Conservation (phyloP, 1,140 invertebrate species). For the Panagrolaimus sp. region DNA sequence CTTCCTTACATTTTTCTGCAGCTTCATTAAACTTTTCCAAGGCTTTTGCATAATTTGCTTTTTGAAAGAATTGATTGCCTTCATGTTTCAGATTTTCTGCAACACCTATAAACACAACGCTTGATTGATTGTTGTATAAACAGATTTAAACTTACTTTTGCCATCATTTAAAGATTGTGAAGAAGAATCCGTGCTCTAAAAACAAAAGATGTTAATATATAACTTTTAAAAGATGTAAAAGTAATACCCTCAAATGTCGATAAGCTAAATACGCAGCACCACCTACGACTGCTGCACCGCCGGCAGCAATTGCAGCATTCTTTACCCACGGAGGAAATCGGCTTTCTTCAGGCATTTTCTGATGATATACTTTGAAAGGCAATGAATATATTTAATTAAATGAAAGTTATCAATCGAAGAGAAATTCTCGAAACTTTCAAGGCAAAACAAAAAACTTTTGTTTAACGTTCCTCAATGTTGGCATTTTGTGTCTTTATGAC, state of each 20-base stretch:
- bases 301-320: neutral
- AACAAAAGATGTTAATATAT: neutral
- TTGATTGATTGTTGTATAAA: neutral
- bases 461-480: no score
- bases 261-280: neutral
- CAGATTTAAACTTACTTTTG: neutral
- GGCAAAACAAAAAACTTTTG: no score
- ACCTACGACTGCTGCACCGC: neutral
- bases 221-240: neutral
- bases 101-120: slow-evolving; percentile 10
- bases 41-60: neutral
- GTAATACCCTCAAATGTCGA: neutral
- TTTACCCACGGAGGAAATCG: neutral
- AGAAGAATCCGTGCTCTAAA: neutral
- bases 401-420: no score
- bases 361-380: no score
- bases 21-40: slow-evolving; percentile 8
- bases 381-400: no score
- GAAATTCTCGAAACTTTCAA: no score
- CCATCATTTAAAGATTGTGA: neutral
- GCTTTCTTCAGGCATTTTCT: slow-evolving; percentile 3
- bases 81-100: neutral
- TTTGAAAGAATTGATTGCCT: slow-evolving; percentile 2
- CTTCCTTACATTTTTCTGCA: neutral
- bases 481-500: no score